Conservation (phyloP, 2,888 invertebrate genomes). For the Amiota mariae region DNA sequence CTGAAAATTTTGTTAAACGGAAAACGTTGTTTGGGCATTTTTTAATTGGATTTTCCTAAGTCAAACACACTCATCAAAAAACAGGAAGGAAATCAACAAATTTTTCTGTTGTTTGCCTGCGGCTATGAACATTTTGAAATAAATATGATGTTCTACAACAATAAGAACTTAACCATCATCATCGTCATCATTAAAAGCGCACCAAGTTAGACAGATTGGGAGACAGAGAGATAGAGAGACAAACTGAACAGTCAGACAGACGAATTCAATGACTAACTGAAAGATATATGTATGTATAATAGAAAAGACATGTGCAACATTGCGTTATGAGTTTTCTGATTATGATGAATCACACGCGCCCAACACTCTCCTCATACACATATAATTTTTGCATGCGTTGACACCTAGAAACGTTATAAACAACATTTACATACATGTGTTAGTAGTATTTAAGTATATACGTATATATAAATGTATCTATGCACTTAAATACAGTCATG, state of each 20-base stretch:
- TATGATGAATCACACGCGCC: conserved; percentile 24
- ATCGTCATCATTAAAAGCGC: conserved; percentile 62
- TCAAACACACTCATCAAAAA: conserved; percentile 14
- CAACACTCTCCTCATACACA: not conserved
- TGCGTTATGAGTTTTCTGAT: conserved; percentile 19
- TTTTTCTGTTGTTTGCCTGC: conserved; percentile 34
- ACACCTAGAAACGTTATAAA: conserved; percentile 39
- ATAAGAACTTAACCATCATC: not conserved
- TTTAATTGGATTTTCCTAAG: conserved; percentile 64
- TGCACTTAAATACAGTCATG: too few species aligned
- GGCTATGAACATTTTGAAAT: conserved; percentile 38
- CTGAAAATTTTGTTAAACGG: conserved; percentile 29
- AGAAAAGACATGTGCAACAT: conserved; percentile 28
- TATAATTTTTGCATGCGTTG: conserved; percentile 49
- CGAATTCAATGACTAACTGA: too few species aligned
- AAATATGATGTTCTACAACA: not conserved
- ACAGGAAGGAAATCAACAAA: not conserved
- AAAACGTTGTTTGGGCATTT: conserved; percentile 53
- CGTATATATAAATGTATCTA: conserved; percentile 1
- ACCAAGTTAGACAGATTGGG: conserved; percentile 33
- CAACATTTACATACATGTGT: conserved; percentile 10
- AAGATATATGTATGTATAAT: conserved; percentile 13
- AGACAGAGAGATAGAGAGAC: too few species aligned
- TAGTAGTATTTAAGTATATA: too few species aligned
- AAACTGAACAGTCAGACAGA: too few species aligned